Base-by-base conservation (phyloP, 2,797 vertebrate species). In the Coranthus polyacanthus region DNA sequence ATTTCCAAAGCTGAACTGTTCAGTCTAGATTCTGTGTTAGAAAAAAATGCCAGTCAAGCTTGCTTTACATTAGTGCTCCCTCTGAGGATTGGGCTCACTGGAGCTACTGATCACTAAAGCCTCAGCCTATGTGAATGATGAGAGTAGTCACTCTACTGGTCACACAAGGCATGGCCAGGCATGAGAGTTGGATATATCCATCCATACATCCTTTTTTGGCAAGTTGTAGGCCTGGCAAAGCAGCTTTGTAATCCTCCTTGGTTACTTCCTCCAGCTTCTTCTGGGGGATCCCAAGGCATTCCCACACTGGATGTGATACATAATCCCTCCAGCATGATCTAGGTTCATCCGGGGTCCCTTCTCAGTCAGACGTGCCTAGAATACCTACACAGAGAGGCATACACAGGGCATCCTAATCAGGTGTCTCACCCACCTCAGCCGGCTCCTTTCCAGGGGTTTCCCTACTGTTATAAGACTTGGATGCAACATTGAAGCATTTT, bases 31-130 rank as follows among this genome's bases (percentile, higher is more conserved):
- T 29, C 70, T 45, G 54, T 47, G 29, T 38, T 49, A 9, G 20
- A 43, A 15, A 34, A 49, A 62, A 53, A 36, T 37, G 43, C 47
- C 22, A 43, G 42, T 42, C 44, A 21, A 1, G 38, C 32, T 55
- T n/a, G 16, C 39, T 51, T 20, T 12, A 12, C 39, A 51, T 20
- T 12, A 12, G 9, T 16, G 45, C 21, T 39, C 15, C 21, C 54
- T 18, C 21, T 20, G 52, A 36, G 46, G 34, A n/a, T 1, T 41
- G 55, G 61, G 26, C 16, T 57, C 57, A 15, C 45, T 39, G 24
- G 32, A 13, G 55, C 45, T 45, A 58, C 56, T 52, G 57, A 71
- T 75, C 46, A 78, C 21, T 20, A 2, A 64, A 50, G 22, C 34
- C 51, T 53, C 15, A 22, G 45, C 38, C 22, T 58, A 32, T 39